Evolutionary conservation across 2,797 vertebrate genomes (phyloP), one percentile per base, ranked within the genome.

Genomic region (Sus cebifrons): DNA sequence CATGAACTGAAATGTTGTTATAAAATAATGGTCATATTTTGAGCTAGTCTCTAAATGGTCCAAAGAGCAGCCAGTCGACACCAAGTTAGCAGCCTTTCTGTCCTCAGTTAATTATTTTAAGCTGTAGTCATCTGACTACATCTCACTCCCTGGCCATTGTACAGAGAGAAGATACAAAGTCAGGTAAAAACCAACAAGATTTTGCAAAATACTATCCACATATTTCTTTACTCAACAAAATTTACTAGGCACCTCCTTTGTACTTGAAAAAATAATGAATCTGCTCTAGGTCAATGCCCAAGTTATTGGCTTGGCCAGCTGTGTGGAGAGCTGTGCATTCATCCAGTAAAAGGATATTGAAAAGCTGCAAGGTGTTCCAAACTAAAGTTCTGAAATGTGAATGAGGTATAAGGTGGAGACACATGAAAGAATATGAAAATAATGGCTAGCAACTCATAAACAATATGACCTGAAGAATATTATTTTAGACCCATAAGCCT

Each of bases 221-320:
- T 52, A 71, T 58, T 92, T 4, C 78, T 83, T 89, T 64, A 73
- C 29, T 91, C 15, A 75, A 73, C 5, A 73, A 62, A 82, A 86
- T 20, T 21, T 56, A 84, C 14, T 58, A 75, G 16, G 9, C 7
- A 54, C 11, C 6, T 86, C 21, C 7, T 64, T 25, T 86, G 12
- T 62, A 85, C 12, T 65, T 54, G 60, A 91, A 92, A 85, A 49
- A 79, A 54, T 29, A 89, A 54, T 71, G 11, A 82, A 94, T 62
- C 23, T 36, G 7, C 29, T 90, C 0, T 74, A 40, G 5, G 32
- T 87, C 93, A n/a, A 68, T 49, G 17, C 18, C 11, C 74, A 89
- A 40, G 74, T 94, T 71, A 71, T 3, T 86, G 58, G 29, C 15
- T 67, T 89, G 58, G 40, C 23, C 6, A 73, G 15, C 7, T 29